Conservation (phyloP, 2,888 invertebrate species). For the Ditula angustiorana region DNA sequence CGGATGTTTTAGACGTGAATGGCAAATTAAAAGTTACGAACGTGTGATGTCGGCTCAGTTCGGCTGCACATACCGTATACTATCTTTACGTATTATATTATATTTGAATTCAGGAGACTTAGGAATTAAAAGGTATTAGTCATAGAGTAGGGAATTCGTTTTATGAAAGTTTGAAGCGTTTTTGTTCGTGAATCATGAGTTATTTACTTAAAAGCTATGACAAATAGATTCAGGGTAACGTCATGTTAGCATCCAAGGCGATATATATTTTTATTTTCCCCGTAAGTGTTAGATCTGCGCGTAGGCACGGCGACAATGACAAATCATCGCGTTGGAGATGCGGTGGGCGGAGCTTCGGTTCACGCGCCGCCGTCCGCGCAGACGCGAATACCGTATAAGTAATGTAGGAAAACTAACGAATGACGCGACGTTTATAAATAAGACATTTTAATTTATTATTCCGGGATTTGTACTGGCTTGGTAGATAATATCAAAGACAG, state of each 20-base stretch:
- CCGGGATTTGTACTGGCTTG: neutral
- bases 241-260: slow-evolving; percentile 43
- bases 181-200: slow-evolving; percentile 15
- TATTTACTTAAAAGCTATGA: slow-evolving; percentile 26
- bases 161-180: neutral
- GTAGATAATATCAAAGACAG: neutral
- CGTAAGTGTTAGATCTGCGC: slow-evolving; percentile 44
- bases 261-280: slow-evolving; percentile 36
- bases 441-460: neutral
- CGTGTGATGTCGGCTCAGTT: no score
- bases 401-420: slow-evolving; percentile 1
- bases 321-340: slow-evolving; percentile 66
- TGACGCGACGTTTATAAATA: neutral
- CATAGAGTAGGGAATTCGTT: neutral
- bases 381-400: slow-evolving; percentile 20
- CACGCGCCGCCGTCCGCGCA: neutral
- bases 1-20: no score
- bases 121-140: no score
- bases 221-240: slow-evolving; percentile 19
- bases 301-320: slow-evolving; percentile 76
- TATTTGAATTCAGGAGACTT: no score
- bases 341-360: slow-evolving; percentile 50
- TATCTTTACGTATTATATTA: no score
- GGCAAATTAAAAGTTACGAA: no score
- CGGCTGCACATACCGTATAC: no score